These are phyloP conservation scores for Xiphorhynchus elegans DNA, from an alignment of 2,113 vertebrate species.

Conservation along the genomic window DNA sequence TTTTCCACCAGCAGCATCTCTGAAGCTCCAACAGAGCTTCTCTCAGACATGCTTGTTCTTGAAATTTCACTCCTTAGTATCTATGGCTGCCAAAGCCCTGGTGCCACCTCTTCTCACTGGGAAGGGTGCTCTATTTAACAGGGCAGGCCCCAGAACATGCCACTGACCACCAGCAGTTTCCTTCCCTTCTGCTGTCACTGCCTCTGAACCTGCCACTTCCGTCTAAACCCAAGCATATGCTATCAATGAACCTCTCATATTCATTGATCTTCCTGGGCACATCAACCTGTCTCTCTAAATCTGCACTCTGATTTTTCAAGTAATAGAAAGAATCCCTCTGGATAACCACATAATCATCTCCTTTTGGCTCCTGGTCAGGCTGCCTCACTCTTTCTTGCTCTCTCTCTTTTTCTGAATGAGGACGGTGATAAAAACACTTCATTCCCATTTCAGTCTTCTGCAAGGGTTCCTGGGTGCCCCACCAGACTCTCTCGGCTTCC, in stretches of 20 bases:
- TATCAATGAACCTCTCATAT: slow-evolving; percentile 40
- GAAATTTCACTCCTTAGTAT: not conserved
- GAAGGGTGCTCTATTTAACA: not conserved
- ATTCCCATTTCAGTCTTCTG: slow-evolving; percentile 10
- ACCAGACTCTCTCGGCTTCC: slow-evolving; percentile 3
- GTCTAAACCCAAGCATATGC: slow-evolving; percentile 47
- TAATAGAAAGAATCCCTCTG: slow-evolving; percentile 64
- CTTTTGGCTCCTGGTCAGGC: slow-evolving; percentile 57
- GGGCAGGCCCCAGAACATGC: not conserved
- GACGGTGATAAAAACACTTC: not conserved
- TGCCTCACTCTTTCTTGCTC: not conserved
- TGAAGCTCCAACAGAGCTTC: not conserved
- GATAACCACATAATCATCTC: slow-evolving; percentile 65
- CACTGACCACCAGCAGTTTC: not conserved
- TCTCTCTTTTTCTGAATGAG: slow-evolving; percentile 52
- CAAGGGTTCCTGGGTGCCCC: slow-evolving; percentile 12
- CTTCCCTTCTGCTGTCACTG: not conserved
- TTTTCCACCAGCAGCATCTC: fast-evolving
- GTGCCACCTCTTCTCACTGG: not conserved
- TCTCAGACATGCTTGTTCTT: not conserved
- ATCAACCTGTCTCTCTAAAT: slow-evolving; percentile 66
- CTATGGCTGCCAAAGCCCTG: not conserved
- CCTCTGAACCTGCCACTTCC: not conserved
- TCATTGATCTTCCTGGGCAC: slow-evolving; percentile 62
- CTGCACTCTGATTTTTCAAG: slow-evolving; percentile 65